Evolutionary conservation across 2,888 invertebrate genomes (phyloP).

Genomic region (Azorinus chamasolen): DNA sequence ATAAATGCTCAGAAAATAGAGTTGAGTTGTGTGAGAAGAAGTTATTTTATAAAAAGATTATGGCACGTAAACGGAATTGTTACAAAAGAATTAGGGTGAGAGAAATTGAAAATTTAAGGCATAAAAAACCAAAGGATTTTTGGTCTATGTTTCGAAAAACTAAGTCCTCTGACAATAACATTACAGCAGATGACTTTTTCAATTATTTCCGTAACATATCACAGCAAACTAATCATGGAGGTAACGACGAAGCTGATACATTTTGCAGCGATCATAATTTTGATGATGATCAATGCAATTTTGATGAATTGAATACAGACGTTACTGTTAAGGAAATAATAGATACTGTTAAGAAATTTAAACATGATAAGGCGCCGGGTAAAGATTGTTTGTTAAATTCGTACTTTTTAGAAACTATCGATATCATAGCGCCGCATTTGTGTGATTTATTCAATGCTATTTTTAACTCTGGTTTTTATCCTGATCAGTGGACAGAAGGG

Average conservation of each 20-base stretch:
- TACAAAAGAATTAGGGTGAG: too few species aligned
- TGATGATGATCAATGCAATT: background rate
- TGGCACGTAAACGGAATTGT: too few species aligned
- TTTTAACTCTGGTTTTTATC: slow-evolving; percentile 13
- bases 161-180: background rate
- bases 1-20: too few species aligned
- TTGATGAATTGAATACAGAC: background rate
- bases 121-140: too few species aligned
- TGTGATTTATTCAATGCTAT: slow-evolving; percentile 14
- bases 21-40: too few species aligned
- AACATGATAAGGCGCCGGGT: slow-evolving; percentile 3
- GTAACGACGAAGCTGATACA: slow-evolving; percentile 6
- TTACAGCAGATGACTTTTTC: background rate
- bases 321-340: slow-evolving; percentile 1
- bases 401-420: slow-evolving; percentile 15
- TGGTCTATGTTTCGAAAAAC: too few species aligned
- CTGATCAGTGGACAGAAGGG: slow-evolving; percentile 15
- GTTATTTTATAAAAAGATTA: too few species aligned
- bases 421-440: slow-evolving; percentile 9
- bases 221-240: background rate
- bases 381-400: slow-evolving; percentile 6
- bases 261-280: slow-evolving; percentile 5
- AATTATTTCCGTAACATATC: background rate
- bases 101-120: too few species aligned
- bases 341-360: background rate